These are phyloP conservation scores for Mus spretus DNA, from an alignment of 2,797 vertebrate genomes.

Conservation along the genomic window DNA sequence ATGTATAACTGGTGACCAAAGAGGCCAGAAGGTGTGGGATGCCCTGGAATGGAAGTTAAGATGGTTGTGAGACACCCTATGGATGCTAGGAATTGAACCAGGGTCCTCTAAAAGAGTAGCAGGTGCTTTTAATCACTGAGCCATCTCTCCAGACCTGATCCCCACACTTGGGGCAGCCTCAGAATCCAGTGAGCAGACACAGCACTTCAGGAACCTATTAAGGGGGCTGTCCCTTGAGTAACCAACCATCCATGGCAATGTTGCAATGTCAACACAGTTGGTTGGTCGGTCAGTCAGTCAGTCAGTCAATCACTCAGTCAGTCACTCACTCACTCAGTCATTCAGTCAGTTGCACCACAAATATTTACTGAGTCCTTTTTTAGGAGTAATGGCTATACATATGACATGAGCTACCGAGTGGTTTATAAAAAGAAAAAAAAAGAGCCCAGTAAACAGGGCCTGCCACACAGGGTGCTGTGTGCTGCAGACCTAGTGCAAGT, in stretches of 20 bases:
- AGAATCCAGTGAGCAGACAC: not conserved
- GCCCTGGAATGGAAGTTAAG: not conserved
- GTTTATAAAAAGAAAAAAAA: not conserved
- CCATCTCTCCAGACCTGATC: not conserved
- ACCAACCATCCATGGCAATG: not conserved
- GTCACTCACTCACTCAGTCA: not conserved
- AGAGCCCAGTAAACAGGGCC: not conserved
- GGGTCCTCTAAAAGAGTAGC: not conserved
- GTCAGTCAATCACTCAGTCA: not conserved
- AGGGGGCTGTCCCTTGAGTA: not conserved
- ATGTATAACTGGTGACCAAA: not conserved
- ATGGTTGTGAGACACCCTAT: not conserved
- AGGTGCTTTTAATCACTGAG: not conserved
- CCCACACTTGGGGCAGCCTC: slow-evolving; percentile 3
- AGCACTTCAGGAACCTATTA: slow-evolving; percentile 33
- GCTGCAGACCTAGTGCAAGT: not conserved
- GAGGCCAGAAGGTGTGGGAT: not conserved
- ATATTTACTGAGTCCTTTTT: not conserved
- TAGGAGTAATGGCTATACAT: not conserved
- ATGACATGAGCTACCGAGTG: not conserved
- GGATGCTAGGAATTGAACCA: not conserved
- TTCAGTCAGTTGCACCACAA: not conserved
- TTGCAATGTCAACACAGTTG: not conserved
- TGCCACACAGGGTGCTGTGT: not conserved
- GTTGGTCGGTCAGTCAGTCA: not conserved